phyloP scores from a whole-genome alignment of 2,888 invertebrate genomes.

The Nemurella pictetii region DNA sequence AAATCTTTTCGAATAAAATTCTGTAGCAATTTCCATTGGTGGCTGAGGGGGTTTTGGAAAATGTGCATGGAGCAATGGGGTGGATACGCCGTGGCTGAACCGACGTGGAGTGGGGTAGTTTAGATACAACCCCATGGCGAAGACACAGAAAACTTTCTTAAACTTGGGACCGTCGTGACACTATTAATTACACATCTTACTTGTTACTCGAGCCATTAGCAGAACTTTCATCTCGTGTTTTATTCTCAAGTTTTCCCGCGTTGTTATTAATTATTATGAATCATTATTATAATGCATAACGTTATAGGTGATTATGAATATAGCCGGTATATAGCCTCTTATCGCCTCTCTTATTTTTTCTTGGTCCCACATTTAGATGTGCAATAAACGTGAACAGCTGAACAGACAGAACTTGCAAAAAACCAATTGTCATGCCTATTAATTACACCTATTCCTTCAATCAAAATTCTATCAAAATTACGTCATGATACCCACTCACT shows the following conservation, averaged over 20 bases:
- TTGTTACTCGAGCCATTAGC: not conserved
- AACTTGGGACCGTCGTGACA: not conserved
- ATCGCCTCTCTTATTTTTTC: not conserved
- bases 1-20: conserved; percentile 13
- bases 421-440: no score
- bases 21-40: not conserved
- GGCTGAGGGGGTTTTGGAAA: not conserved
- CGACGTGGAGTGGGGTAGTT: not conserved
- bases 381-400: no score
- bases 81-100: not conserved
- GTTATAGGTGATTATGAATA: not conserved
- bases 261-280: not conserved
- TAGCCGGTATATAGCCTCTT: not conserved
- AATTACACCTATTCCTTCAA: no score
- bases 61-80: not conserved
- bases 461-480: no score
- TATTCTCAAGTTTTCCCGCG: not conserved
- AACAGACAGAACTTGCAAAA: no score
- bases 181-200: not conserved
- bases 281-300: not conserved
- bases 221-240: not conserved
- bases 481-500: no score
- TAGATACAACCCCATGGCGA: not conserved
- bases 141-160: not conserved
- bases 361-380: no score